Base-by-base conservation (phyloP, 1,140 invertebrate species). In the Hylaeus volcanicus region DNA sequence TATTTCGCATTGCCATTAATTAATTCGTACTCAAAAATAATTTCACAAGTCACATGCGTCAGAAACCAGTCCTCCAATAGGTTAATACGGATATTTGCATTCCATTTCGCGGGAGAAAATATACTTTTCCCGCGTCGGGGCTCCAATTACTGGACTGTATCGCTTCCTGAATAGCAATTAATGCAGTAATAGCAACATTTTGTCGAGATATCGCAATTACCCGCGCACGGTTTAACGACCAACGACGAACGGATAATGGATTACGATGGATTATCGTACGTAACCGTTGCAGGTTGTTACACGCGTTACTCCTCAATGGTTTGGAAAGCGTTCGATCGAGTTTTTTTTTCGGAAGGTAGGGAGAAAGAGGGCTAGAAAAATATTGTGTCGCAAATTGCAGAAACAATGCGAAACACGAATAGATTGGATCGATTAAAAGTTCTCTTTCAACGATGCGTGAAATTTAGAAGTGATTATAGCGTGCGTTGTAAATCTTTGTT, bases 231-330 rank as follows among this genome's bases (percentile, higher is more conserved):
- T 77, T 71, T 71, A 41, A 71, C n/a, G 37, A 14, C 15, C 55
- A 14, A 60, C 55, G 61, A 60, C 55, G 26, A 26, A 1, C 9
- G 43, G 9, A 14, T 60, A 60, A 75, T 56, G 75, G 68, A 78
- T 78, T 63, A 45, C 58, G 58, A 63, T n/a, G 45, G 15, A 63
- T 60, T 45, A 78, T 55, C 66, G 41, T 37, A 43, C 48, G 45
- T 72, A 78, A 72, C 39, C 8, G 53, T 72, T 58, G 15, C 26
- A 37, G 43, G 3, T 55, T n/a, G 37, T 55, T 71, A 9, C 48
- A 43, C 26, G 37, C 37, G 5, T 26, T 9, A 9, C 9, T 41
- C 3, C 1, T 6, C 8, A 70, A 51, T 65, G 39, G 66, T 71
- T 53, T 71, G 37, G 66, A 78, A 61, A 77, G 45, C 53, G 43